Base-by-base conservation (phyloP, 2,888 invertebrate species). In the Tachina grossa region DNA sequence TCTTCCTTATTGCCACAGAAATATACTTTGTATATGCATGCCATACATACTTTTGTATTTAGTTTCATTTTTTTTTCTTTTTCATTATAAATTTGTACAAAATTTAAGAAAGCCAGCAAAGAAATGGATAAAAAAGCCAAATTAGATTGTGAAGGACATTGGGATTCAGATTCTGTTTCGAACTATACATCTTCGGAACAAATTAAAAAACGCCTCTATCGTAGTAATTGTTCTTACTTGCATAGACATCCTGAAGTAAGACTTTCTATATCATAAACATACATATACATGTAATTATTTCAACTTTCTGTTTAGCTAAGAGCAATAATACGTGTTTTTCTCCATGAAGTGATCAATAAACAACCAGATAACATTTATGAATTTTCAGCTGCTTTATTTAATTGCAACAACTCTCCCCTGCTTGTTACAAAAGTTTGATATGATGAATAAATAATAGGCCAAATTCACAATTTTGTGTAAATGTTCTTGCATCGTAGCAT, bases 311-410 rank as follows among this genome's bases (percentile, higher is more conserved):
- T 19, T 39, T 45, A 90, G 90, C 87, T 91, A 53, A 89, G 91
- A 3, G 90, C 90, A 31, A 89, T 90, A 13, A 87, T 90, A 47
- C 89, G 90, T 8, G 90, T 91, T 1, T 88, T 90, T 13, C 82
- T 90, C 41, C 88, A 89, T 43, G 88, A 90, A 45, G 84, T 89
- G 0, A 86, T 90, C 10, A 89, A 88, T 75, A 88, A 78, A 2
- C 87, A 87, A 55, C 89, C 90, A 0, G 19, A 76, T 0, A 87
- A 90, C 75, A 68, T 90, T 5, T 88, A 87, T 19, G 66, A 88
- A 61, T 90, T 89, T 61, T 81, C 89, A 6, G 88, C 88, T 0
- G 65, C 91, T 1, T 86, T 91, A 16, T 90, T 90, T 22, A 88
- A 89, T 74, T 89, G 89, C 55, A 66, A 87, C 10, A 80, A 83